A percentile compares a stretch with the other conserved stretches of the same genome.
Evolutionary conservation across 2,113 vertebrate genomes (phyloP).

Genomic region (Microcebus tavaratra): DNA sequence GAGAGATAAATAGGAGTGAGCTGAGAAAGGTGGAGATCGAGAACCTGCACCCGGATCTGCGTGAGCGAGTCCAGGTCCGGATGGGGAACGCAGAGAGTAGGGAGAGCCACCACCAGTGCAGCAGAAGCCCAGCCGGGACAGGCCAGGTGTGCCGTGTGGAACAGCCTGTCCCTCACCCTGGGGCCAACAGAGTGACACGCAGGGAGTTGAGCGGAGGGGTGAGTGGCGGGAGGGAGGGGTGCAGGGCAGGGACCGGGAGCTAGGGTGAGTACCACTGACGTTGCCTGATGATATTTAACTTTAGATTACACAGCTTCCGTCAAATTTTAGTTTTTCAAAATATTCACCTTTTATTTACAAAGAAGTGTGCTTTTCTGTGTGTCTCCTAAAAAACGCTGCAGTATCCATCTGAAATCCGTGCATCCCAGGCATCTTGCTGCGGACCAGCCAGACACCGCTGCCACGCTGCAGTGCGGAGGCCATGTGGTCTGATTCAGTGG

Average conservation of each 20-base stretch:
- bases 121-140: neutral
- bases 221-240: too few relatives aligned
- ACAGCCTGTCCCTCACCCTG: neutral
- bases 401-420: too few relatives aligned
- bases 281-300: neutral
- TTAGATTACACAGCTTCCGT: neutral
- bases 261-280: accelerated
- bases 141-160: neutral
- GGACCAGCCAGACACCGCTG: too few relatives aligned
- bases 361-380: neutral
- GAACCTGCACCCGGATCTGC: neutral
- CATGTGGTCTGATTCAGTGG: accelerated
- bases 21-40: neutral
- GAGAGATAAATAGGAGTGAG: neutral
- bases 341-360: neutral
- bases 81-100: accelerated
- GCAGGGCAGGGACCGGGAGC: neutral
- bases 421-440: neutral
- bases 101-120: neutral
- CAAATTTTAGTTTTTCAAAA: neutral
- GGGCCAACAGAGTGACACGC: neutral
- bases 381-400: neutral
- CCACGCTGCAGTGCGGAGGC: accelerated
- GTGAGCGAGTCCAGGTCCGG: neutral
- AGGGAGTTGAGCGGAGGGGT: neutral